Conservation (phyloP, 2,888 invertebrate species). For the Mythimna ferrago region DNA sequence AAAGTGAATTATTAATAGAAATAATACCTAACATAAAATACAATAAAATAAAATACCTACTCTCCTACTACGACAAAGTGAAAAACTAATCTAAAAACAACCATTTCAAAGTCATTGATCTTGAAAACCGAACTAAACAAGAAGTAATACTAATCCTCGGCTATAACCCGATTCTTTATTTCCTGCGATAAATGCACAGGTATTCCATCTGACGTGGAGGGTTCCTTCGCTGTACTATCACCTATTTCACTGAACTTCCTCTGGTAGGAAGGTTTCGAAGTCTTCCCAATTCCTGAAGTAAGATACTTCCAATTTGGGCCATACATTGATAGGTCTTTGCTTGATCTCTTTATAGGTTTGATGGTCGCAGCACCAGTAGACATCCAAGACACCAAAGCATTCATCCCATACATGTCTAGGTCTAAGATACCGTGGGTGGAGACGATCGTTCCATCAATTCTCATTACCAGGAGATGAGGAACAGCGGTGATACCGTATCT, state of each 20-base stretch:
- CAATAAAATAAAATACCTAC: not conserved
- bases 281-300: conserved; percentile 32
- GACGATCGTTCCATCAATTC: conserved; percentile 75
- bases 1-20: not conserved
- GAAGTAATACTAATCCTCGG: not conserved
- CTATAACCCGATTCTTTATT: not conserved
- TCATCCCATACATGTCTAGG: conserved; percentile 80
- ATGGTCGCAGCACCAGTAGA: conserved; percentile 66
- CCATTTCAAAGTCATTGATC: not conserved
- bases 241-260: conserved; percentile 64
- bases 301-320: conserved; percentile 77
- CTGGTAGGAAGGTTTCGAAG: conserved; percentile 63
- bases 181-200: not conserved
- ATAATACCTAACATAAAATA: not conserved
- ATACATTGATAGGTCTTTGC: conserved; percentile 75
- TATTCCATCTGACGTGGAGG: not conserved
- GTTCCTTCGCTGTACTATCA: not conserved
- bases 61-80: not conserved
- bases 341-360: conserved; percentile 68
- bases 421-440: conserved; percentile 79
- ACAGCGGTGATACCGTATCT: conserved; percentile 78
- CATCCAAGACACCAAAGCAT: conserved; percentile 83
- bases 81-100: not conserved
- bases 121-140: not conserved
- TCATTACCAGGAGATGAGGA: conserved; percentile 78